Evolutionary conservation across 2,888 invertebrate genomes (phyloP).

Genomic region (Sphaerophoria rueppellii): DNA sequence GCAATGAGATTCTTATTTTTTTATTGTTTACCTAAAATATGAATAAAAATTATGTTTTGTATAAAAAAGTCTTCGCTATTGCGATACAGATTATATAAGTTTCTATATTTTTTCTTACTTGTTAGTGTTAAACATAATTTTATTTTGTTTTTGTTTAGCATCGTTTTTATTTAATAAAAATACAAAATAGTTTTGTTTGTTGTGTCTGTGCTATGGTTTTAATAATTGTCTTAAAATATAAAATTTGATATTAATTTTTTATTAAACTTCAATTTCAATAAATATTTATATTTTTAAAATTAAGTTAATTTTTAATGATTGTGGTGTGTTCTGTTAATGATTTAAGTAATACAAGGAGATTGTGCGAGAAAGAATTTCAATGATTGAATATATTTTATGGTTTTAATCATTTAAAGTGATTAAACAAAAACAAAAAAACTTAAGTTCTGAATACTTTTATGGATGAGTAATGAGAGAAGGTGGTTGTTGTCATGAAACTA

Average conservation of each 20-base stretch:
- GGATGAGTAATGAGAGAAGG: too few relatives aligned
- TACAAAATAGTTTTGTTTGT: slow-evolving; percentile 65
- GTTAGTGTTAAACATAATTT: slow-evolving; percentile 63
- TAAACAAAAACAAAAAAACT: not conserved
- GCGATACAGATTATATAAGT: slow-evolving; percentile 56
- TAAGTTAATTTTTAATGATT: slow-evolving; percentile 43
- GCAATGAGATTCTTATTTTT: slow-evolving; percentile 29
- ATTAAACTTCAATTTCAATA: slow-evolving; percentile 32
- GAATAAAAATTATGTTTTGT: slow-evolving; percentile 36
- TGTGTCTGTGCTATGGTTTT: slow-evolving; percentile 64
- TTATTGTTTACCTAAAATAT: slow-evolving; percentile 39
- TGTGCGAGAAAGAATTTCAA: slow-evolving; percentile 60
- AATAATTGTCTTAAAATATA: slow-evolving; percentile 57
- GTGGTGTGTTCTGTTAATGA: slow-evolving; percentile 49
- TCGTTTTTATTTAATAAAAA: slow-evolving; percentile 59
- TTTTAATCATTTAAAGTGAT: not conserved
- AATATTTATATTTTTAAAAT: slow-evolving; percentile 25
- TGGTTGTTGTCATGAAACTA: too few relatives aligned
- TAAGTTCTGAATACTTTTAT: too few relatives aligned
- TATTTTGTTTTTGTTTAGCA: not conserved
- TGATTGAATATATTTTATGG: slow-evolving; percentile 52
- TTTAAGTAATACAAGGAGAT: slow-evolving; percentile 61
- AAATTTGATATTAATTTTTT: slow-evolving; percentile 34
- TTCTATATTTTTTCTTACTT: slow-evolving; percentile 14
- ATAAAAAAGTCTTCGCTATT: slow-evolving; percentile 55